Percentiles rank a stretch among this genome's conserved stretches.
phyloP scores from a whole-genome alignment of 2,888 invertebrate genomes.

The Hypsopygia costalis region DNA sequence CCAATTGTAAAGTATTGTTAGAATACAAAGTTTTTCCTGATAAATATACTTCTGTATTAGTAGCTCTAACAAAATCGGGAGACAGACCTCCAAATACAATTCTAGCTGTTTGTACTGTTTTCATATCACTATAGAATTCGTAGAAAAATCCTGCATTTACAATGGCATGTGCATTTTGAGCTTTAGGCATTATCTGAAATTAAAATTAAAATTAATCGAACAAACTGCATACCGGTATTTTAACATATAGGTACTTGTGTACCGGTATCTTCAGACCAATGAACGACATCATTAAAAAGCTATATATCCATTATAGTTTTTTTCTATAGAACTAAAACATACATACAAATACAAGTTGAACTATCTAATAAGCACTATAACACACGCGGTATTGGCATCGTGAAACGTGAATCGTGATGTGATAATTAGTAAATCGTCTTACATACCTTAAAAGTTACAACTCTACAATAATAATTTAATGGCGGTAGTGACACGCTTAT shows the following conservation, averaged over 20 bases:
- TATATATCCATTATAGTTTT: too few species aligned
- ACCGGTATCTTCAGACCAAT: too few species aligned
- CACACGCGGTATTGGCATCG: too few species aligned
- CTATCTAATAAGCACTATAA: too few species aligned
- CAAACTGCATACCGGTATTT: too few species aligned
- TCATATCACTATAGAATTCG: slow-evolving; percentile 60
- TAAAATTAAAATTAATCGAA: too few species aligned
- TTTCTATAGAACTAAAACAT: too few species aligned
- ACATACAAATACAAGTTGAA: too few species aligned
- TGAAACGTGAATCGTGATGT: too few species aligned
- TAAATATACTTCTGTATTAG: slow-evolving; percentile 70
- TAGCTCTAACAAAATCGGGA: slow-evolving; percentile 63
- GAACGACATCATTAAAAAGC: too few species aligned
- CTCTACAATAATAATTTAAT: slow-evolving; percentile 23
- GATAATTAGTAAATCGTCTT: too few species aligned
- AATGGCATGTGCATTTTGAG: slow-evolving; percentile 87
- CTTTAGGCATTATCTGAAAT: slow-evolving; percentile 84
- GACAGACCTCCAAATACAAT: slow-evolving; percentile 82
- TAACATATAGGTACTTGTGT: too few species aligned
- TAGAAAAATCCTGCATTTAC: slow-evolving; percentile 87
- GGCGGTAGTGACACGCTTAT: slow-evolving; percentile 43
- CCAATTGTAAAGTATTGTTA: slow-evolving; percentile 57
- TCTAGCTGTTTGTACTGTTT: slow-evolving; percentile 62
- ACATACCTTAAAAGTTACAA: slow-evolving; percentile 49
- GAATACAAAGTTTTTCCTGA: slow-evolving; percentile 60